Evolutionary conservation across 1,140 invertebrate genomes (phyloP), one percentile per base, ranked within the genome.

Genomic region (Ceratina calcarata): DNA sequence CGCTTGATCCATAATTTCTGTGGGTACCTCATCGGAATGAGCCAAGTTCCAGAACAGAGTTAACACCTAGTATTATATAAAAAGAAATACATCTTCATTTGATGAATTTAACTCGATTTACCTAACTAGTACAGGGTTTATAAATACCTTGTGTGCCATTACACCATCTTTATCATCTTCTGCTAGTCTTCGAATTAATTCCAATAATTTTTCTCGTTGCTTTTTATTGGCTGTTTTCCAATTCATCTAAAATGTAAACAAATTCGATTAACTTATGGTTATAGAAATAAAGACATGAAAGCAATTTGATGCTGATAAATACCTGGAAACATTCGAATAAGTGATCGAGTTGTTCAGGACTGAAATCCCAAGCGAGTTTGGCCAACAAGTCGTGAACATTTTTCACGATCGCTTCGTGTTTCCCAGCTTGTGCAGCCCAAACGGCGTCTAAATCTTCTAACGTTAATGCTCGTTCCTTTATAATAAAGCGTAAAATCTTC

Each of bases 111-210:
- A 20, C 55, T 55, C 12, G 57, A 16, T 53, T 45, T 22, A 72
- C 18, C 20, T 49, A 49, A 51, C 2, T 49, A 55, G 57, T 37
- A 53, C 20, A 20, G 45, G 71, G 13, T 58, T 10, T 6, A 10
- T 45, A 64, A 78, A 85, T 92, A 97, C 96, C 94, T 99, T 99
- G 90, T 99, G 97, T 65, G 98, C 98, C 98, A 99, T 99, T 18
- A 99, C 97, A 76, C 98, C 98, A 93, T 99, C 98, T 92, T 99
- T 99, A 93, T 99, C 98, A 93, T 99, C 98, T 93, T 99, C 98
- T 20, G 98, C 98, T 74, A 99, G 93, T 87, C 98, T 94, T 77
- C 98, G 94, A 86, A 99, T 99, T 76, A 99, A 94, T 93, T 99
- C 98, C 74, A 99, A 93, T 66, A 99, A 93, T 91, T 99, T 98